Percentiles rank a stretch among this genome's conserved stretches.
phyloP scores from a whole-genome alignment of 2,113 vertebrate species.

The Percina caprodes region DNA sequence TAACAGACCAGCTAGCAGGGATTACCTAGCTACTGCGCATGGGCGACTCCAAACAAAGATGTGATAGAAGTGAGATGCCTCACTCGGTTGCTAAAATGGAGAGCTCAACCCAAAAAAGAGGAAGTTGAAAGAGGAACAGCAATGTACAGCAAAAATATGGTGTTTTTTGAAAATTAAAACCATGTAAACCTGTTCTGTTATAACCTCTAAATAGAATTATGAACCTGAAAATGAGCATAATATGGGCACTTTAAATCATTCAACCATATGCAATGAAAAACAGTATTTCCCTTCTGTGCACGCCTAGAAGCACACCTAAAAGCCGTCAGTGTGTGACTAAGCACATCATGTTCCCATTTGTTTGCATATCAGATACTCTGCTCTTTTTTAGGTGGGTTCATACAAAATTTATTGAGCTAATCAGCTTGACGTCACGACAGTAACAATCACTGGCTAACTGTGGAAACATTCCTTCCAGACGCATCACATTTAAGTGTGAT shows the following conservation, averaged over 20 bases:
- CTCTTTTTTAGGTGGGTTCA: neutral
- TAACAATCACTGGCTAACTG: conserved; percentile 12
- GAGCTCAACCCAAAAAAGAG: too few species aligned
- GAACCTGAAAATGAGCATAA: too few species aligned
- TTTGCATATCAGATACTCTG: conserved; percentile 13
- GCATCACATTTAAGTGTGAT: conserved; percentile 19
- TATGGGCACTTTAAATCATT: conserved; percentile 6
- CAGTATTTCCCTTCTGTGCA: neutral
- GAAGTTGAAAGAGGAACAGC: too few species aligned
- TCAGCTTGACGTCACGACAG: conserved; percentile 27
- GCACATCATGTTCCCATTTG: neutral
- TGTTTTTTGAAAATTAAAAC: too few species aligned
- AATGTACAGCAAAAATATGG: too few species aligned
- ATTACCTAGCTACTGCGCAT: too few species aligned
- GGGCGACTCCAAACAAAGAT: too few species aligned
- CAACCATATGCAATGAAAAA: conserved; percentile 11
- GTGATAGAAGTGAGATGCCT: too few species aligned
- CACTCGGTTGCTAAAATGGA: too few species aligned
- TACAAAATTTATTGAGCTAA: conserved; percentile 7
- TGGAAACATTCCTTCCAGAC: conserved; percentile 6
- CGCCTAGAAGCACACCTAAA: conserved; percentile 2
- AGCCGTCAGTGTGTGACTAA: conserved; percentile 38
- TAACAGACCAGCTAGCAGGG: too few species aligned
- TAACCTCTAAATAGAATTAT: too few species aligned
- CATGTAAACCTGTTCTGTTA: too few species aligned